Evolutionary conservation across 2,797 vertebrate species (phyloP), one percentile per base, ranked within the genome.

Genomic region (Pristis pectinata): DNA sequence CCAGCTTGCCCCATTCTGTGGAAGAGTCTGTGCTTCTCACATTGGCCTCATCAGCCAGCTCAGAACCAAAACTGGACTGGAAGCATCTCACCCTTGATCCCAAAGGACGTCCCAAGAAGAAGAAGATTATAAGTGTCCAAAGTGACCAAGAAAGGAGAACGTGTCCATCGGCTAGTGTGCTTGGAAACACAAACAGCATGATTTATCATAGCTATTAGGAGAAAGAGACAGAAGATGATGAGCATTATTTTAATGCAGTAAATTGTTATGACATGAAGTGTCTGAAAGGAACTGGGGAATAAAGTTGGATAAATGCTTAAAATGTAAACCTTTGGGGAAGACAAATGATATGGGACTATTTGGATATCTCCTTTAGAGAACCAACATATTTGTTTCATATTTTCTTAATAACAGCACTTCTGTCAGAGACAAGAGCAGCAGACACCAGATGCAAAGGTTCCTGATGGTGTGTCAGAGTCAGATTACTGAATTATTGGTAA

Each of bases 401-500:
- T 89, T 89, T 59, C 19, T 11, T 59, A 4, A 87, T 64, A 64
- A 37, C 5, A 61, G 27, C 30, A 89, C 85, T 67, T 37, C n/a
- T 8, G 24, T 91, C n/a, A 41, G 87, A 41, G 61, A 37, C 87
- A 53, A 85, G 59, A 19, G 56, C 2, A 53, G 67, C 92, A 76
- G 70, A 94, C 53, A 76, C 44, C 92, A 72, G 72, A 76, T 56
- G 70, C 27, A 56, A 22, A 37, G 37, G 87, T 67, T 67, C 59
- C 59, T 67, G 19, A 53, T 53, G 92, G 15, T 72, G 13, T 30
- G 27, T 53, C 27, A 76, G 92, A 56, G 27, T 94, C 49, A 72
- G 41, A 76, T 94, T 94, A 94, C 24, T 74, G 44, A 94, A 94
- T 94, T 76, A 72, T 30, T 76, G 92, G 44, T 27, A 94, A 94